Base-by-base conservation (phyloP, 2,888 invertebrate species). In the Dryobotodes eremita region DNA sequence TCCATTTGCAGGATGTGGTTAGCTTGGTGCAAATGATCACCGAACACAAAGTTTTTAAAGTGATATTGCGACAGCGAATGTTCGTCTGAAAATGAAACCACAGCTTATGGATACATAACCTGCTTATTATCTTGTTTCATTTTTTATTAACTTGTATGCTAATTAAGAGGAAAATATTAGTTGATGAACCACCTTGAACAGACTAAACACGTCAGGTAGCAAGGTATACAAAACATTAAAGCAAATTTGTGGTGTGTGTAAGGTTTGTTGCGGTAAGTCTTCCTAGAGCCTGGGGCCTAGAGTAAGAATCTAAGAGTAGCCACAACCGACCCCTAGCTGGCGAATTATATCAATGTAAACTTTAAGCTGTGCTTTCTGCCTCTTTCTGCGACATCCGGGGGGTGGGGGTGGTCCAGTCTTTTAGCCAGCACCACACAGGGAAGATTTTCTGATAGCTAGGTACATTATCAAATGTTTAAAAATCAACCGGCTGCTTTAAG, bases 141-240 rank as follows among this genome's bases (percentile, higher is more conserved):
- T 76, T 53, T 68, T n/a, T 31, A 68, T 61, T 42, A 26, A 53
- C 50, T 53, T 53, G 11, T 46, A 61, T 61, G 31, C 2, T 53
- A 50, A 68, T 31, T 4, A 46, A 8, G 20, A 77, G 61, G 53
- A 36, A 78, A 77, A 77, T n/a, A 31, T n/a, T 68, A 53, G 68
- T 62, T 50, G 61, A n/a, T 20, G 20, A 69, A 62, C 68, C 31
- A 68, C 68, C 68, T 68, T 46, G 15, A 55, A 31, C 31, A n/a
- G 2, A 61, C 31, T 55, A 42, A 50, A 50, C 17, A 17, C 26
- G 50, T 50, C 50, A 15, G 17, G 15, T 26, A 42, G 26, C 15
- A 31, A 46, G 13, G 4, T 42, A 42, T 15, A 20, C 26, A 20
- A 26, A 59, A 42, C 26, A 71, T 5, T 20, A 8, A 15, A 61